Evolutionary conservation across 2,888 invertebrate genomes (phyloP).

Genomic region (Pristionchus japonicus): DNA sequence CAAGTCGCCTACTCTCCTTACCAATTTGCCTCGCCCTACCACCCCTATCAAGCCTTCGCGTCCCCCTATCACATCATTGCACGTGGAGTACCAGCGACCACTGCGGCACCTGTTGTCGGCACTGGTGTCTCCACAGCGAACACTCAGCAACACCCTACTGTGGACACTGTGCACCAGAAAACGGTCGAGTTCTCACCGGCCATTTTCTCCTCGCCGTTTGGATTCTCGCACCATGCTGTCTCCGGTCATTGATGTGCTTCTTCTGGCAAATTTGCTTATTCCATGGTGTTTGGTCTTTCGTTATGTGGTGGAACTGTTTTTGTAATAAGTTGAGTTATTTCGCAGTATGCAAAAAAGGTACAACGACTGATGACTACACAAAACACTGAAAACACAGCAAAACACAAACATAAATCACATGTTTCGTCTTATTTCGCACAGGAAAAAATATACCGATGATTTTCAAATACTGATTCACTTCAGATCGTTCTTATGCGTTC

Average conservation of each 20-base stretch:
- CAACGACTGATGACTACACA: no score
- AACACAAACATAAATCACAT: no score
- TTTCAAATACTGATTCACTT: neutral
- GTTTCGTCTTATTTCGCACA: no score
- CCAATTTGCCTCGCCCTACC: neutral
- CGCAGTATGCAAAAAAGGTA: no score
- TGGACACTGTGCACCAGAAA: neutral
- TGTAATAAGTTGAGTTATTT: neutral
- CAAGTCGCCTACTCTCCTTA: neutral
- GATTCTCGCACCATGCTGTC: neutral
- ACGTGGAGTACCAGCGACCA: neutral
- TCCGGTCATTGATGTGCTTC: neutral
- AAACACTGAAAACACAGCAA: neutral
- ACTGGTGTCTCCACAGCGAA: no score
- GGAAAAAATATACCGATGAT: neutral
- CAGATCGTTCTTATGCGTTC: neutral
- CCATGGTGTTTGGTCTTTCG: neutral
- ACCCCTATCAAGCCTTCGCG: neutral
- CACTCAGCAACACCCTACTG: neutral
- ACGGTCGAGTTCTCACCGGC: neutral
- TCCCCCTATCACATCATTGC: neutral
- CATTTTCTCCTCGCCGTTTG: neutral
- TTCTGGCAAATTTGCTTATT: neutral
- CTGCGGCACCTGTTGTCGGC: neutral
- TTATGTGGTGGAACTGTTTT: neutral